A percentile compares a stretch with the other conserved stretches of the same genome.
Evolutionary conservation across 2,113 vertebrate species (phyloP).

Genomic region (Pionites leucogaster): DNA sequence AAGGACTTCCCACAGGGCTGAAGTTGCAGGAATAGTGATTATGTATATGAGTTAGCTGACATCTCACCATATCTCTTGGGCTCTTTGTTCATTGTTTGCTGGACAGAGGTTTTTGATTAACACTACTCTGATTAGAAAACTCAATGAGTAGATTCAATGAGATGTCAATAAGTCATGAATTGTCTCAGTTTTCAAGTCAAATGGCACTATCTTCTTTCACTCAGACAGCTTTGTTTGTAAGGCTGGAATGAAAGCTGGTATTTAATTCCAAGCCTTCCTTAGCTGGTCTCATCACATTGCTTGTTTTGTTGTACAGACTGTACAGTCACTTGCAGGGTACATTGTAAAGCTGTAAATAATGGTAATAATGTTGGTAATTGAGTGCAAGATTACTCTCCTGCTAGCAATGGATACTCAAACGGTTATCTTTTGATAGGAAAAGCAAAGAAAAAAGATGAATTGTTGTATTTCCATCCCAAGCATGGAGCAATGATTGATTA

Average conservation of each 20-base stretch:
- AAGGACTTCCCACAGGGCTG: neutral
- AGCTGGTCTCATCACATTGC: neutral
- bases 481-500: conserved; percentile 36
- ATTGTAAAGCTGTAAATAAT: neutral
- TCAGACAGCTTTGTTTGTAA: neutral
- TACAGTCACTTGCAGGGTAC: neutral
- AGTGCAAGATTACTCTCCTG: neutral
- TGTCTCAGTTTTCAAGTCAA: neutral
- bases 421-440: neutral
- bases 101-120: neutral
- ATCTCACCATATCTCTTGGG: neutral
- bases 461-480: conserved; percentile 4
- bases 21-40: neutral
- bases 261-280: neutral
- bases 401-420: neutral
- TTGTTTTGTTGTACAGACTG: neutral
- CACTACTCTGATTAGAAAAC: neutral
- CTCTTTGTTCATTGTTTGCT: neutral
- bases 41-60: neutral
- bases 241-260: neutral
- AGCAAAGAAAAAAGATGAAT: conserved; percentile 17
- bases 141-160: neutral
- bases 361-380: neutral
- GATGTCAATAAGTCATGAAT: neutral
- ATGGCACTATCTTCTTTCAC: neutral